phyloP scores from a whole-genome alignment of 2,797 vertebrate species.

The Emys orbicularis region DNA sequence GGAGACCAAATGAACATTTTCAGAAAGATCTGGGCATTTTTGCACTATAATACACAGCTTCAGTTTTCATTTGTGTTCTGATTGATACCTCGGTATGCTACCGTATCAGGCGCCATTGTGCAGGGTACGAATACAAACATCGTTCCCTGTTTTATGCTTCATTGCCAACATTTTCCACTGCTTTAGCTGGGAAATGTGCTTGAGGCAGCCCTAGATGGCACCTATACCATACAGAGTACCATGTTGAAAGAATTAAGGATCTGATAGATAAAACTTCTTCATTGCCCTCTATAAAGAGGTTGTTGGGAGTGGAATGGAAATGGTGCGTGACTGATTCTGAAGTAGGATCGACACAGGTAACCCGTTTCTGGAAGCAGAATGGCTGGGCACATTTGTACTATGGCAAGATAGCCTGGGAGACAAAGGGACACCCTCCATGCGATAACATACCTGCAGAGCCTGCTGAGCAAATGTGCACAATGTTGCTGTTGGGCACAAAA shows the following conservation, averaged over 20 bases:
- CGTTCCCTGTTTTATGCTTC: neutral
- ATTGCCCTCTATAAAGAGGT: neutral
- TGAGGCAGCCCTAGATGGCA: neutral
- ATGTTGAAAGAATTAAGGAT: neutral
- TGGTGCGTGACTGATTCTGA: neutral
- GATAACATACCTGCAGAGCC: constrained; percentile 91
- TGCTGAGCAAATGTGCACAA: constrained; percentile 94
- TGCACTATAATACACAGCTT: neutral
- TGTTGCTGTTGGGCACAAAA: constrained; percentile 94
- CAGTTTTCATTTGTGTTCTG: neutral
- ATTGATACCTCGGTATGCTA: no score
- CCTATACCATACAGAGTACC: neutral
- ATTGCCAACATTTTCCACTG: accelerated
- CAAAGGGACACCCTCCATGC: neutral
- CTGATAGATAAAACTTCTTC: neutral
- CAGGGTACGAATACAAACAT: neutral
- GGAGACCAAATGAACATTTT: neutral
- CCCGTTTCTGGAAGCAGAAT: neutral
- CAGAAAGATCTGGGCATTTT: neutral
- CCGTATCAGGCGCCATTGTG: neutral
- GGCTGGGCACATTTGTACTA: neutral
- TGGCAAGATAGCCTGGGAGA: neutral
- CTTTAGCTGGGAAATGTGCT: neutral
- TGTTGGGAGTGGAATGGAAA: neutral
- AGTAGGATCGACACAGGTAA: neutral